Conservation (phyloP, 35 echinoderm and acorn worm species). For the Chiridota heheva region DNA sequence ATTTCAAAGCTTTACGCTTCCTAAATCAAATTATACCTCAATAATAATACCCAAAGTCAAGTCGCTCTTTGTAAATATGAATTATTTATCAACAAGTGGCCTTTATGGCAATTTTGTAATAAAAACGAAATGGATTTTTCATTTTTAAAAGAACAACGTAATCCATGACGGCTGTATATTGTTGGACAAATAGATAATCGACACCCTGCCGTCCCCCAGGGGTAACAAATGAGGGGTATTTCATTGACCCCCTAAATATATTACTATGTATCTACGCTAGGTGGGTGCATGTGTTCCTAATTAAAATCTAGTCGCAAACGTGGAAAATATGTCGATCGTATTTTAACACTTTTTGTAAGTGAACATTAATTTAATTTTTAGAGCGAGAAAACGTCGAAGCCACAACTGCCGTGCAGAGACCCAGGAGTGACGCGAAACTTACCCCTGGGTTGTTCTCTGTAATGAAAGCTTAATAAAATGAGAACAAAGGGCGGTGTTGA, state of each 20-base stretch:
- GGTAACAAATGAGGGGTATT: slow-evolving; percentile 41
- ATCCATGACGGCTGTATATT: slow-evolving; percentile 21
- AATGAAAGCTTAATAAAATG: slow-evolving; percentile 41
- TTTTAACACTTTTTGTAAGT: slow-evolving; percentile 14
- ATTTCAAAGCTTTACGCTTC: slow-evolving; percentile 36
- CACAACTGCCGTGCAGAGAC: slow-evolving; percentile 1
- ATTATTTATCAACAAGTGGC: slow-evolving; percentile 42
- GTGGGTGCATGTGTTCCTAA: slow-evolving; percentile 42
- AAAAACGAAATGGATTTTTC: slow-evolving; percentile 26
- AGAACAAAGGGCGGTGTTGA: slow-evolving; percentile 38
- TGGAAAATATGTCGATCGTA: not conserved
- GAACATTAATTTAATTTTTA: slow-evolving; percentile 43
- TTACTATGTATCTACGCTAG: slow-evolving; percentile 18
- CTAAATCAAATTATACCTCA: slow-evolving; percentile 34
- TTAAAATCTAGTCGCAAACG: slow-evolving; percentile 18
- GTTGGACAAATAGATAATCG: slow-evolving; percentile 14
- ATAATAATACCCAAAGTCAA: not conserved
- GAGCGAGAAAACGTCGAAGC: not conserved
- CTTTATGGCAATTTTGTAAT: slow-evolving; percentile 18
- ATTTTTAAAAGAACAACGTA: not conserved
- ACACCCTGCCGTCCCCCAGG: slow-evolving; percentile 54
- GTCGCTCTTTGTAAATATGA: slow-evolving; percentile 11
- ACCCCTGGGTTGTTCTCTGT: slow-evolving; percentile 15
- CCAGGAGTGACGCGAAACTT: not conserved
- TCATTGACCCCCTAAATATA: slow-evolving; percentile 18